Percentiles rank a stretch among this genome's conserved stretches.
These are phyloP conservation scores for Neoseiulus cucumeris DNA, from an alignment of 1,140 invertebrate species.

Conservation along the genomic window DNA sequence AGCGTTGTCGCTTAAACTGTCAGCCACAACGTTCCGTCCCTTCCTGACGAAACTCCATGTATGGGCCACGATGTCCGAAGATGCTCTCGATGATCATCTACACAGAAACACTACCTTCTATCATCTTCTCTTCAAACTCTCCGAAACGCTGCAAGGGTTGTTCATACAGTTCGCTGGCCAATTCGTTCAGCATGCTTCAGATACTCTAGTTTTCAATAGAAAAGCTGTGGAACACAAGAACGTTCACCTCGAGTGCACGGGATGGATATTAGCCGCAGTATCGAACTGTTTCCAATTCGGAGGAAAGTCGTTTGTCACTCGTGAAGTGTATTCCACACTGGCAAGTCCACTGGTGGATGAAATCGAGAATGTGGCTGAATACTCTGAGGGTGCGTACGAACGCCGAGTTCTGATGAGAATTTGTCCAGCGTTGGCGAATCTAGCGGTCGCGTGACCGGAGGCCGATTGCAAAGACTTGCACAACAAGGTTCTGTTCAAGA, in stretches of 20 bases:
- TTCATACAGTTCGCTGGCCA: constrained; percentile 72
- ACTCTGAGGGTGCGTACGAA: constrained; percentile 38
- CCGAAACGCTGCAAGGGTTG: constrained; percentile 57
- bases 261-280: constrained; percentile 45
- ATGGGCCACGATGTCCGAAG: constrained; percentile 39
- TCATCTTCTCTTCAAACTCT: constrained; percentile 49
- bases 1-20: constrained; percentile 58
- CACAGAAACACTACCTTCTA: constrained; percentile 56
- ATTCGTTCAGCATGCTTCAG: constrained; percentile 54
- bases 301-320: constrained; percentile 52
- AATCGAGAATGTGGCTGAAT: constrained; percentile 23
- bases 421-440: constrained; percentile 53
- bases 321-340: constrained; percentile 56
- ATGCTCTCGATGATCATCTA: constrained; percentile 43
- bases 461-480: constrained; percentile 69
- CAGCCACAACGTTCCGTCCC: constrained; percentile 63
- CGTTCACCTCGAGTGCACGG: constrained; percentile 36
- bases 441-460: constrained; percentile 55
- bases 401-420: constrained; percentile 40
- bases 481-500: constrained; percentile 70
- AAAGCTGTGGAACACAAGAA: constrained; percentile 3
- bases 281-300: constrained; percentile 58
- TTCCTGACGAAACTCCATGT: constrained; percentile 51
- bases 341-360: constrained; percentile 72
- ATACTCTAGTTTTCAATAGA: constrained; percentile 34